Evolutionary conservation across 2,797 vertebrate genomes (phyloP), one percentile per base, ranked within the genome.

Genomic region (Platalea minor): DNA sequence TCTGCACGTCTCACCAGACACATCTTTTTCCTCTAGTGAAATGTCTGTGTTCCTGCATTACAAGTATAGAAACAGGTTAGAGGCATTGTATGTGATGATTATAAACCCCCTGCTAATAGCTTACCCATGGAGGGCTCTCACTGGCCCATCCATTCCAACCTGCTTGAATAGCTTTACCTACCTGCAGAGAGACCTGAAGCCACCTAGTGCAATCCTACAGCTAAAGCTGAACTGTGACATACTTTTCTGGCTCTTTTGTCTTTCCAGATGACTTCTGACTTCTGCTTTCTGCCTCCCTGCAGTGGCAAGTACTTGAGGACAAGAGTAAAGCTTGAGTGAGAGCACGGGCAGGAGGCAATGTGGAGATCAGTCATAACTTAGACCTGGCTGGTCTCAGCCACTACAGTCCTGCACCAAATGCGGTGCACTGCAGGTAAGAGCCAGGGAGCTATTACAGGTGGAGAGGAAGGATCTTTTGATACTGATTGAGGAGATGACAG

Each of bases 121-220:
- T 98, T 98, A 98, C 78, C 98, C 98, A 5, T 97, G 98, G 98
- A 99, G 98, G 98, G 95, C 9, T 96, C 97, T 53, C 80, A 75
- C 75, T 79, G 95, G 24, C 97, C 98, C 85, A 75, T 98, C 73
- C 98, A 85, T 57, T 98, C 98, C 48, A 98, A 98, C 94, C 97
- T 98, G 68, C 98, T 98, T 74, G 98, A 99, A 94, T 98, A 98
- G 98, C 97, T 99, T 82, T 98, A 97, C 94, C 95, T 99, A 63
- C 98, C 98, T 7, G 98, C 98, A 85, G 98, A 98, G 98, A 97
- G 74, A 41, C 98, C 98, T 5, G 96, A 98, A 92, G 97, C 98
- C 82, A n/a, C 23, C 37, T 9, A 29, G 28, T 4, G 7, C 60
- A 31, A n/a, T 53, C 37, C 81, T 33, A 28, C 26, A 33, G 53